A percentile compares a stretch with the other conserved stretches of the same genome.
Evolutionary conservation across 2,888 invertebrate species (phyloP).

Genomic region (Rhamnusium bicolor): DNA sequence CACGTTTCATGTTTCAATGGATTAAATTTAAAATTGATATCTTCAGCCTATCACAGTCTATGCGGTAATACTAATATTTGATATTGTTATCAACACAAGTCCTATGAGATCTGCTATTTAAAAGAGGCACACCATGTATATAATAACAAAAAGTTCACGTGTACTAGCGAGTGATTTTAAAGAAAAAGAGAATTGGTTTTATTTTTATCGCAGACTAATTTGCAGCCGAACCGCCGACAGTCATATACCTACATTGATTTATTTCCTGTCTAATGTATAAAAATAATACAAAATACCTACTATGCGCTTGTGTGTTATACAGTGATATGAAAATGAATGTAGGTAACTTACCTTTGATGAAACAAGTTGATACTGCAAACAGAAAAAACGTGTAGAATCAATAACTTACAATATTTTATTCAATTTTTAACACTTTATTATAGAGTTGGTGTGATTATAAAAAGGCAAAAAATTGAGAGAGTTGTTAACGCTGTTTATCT

Average conservation of each 20-base stretch:
- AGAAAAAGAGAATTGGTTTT: neutral
- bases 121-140: neutral
- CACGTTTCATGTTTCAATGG: too few relatives aligned
- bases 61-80: too few relatives aligned
- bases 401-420: neutral
- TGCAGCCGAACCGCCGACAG: neutral
- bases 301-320: neutral
- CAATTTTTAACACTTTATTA: neutral
- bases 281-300: neutral
- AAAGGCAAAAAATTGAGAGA: neutral
- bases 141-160: conserved; percentile 3
- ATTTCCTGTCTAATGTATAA: neutral
- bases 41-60: too few relatives aligned
- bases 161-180: neutral
- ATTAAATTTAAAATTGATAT: too few relatives aligned
- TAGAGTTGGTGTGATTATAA: neutral
- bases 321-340: neutral
- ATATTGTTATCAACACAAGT: too few relatives aligned
- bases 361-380: neutral
- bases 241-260: neutral
- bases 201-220: conserved; percentile 15
- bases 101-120: too few relatives aligned
- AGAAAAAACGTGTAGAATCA: neutral
- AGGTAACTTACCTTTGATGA: neutral
- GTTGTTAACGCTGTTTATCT: neutral